A percentile compares a stretch with the other conserved stretches of the same genome.
Conservation (phyloP, 2,888 invertebrate genomes). For the Tineola bisselliella region DNA sequence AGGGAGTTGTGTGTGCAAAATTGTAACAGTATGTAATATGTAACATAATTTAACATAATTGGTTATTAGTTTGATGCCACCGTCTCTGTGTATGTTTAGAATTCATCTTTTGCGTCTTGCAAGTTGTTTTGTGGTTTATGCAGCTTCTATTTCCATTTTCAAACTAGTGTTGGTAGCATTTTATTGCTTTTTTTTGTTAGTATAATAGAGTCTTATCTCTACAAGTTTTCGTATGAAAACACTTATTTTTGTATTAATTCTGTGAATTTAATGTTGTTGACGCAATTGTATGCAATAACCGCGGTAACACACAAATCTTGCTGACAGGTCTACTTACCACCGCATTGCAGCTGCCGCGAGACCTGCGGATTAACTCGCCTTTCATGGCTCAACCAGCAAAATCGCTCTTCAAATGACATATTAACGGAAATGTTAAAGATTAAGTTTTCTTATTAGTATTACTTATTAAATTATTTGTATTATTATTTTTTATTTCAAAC, state of each 20-base stretch:
- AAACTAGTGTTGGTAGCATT: not conserved
- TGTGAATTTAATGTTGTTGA: not conserved
- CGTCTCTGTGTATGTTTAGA: too few relatives aligned
- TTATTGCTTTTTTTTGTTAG: not conserved
- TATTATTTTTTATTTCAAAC: not conserved
- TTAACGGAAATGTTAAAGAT: not conserved
- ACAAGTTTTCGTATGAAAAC: too few relatives aligned
- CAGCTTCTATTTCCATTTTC: too few relatives aligned
- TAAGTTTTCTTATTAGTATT: too few relatives aligned
- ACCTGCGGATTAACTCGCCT: not conserved
- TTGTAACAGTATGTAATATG: not conserved
- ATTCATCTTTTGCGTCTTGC: too few relatives aligned
- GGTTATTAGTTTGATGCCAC: too few relatives aligned
- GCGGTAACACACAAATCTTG: conserved; percentile 54
- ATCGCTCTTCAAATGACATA: not conserved
- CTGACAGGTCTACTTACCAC: conserved; percentile 26
- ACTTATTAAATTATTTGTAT: too few relatives aligned
- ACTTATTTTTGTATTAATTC: not conserved
- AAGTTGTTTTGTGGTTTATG: too few relatives aligned
- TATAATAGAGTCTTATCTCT: too few relatives aligned
- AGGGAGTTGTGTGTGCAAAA: not conserved
- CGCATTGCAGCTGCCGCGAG: conserved; percentile 25
- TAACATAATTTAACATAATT: not conserved
- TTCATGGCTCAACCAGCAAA: not conserved
- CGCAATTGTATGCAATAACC: conserved; percentile 24